phyloP scores from a whole-genome alignment of 1,140 invertebrate genomes.

The Hylyphantes graminicola region DNA sequence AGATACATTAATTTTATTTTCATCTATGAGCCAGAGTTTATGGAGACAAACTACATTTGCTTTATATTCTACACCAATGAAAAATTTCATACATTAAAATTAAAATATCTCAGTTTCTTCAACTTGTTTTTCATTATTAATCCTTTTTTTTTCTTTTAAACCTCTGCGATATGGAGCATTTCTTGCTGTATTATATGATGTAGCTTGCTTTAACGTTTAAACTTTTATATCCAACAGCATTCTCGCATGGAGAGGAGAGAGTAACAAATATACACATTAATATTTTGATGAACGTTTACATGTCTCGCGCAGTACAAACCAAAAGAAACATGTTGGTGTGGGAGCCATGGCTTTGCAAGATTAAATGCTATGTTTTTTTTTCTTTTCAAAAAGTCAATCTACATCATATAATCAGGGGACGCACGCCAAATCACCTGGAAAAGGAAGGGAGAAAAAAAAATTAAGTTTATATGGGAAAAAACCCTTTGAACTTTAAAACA shows the following conservation, averaged over 20 bases:
- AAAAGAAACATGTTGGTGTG: slow-evolving; percentile 52
- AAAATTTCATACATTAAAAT: slow-evolving; percentile 61
- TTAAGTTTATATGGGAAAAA: background rate
- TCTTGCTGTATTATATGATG: slow-evolving; percentile 53
- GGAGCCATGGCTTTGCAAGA: slow-evolving; percentile 38
- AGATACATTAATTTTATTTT: slow-evolving; percentile 60
- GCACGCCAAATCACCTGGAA: slow-evolving; percentile 41
- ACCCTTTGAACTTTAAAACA: no score
- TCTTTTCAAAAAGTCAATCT: slow-evolving; percentile 56
- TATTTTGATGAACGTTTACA: slow-evolving; percentile 47
- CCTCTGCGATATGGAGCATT: slow-evolving; percentile 49
- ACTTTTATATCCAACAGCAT: background rate
- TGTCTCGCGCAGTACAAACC: slow-evolving; percentile 45
- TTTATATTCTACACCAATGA: slow-evolving; percentile 55
- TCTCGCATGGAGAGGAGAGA: slow-evolving; percentile 41
- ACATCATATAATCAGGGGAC: slow-evolving; percentile 54
- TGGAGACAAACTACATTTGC: slow-evolving; percentile 53
- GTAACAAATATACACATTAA: slow-evolving; percentile 59
- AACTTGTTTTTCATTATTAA: slow-evolving; percentile 7
- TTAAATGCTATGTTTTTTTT: slow-evolving; percentile 40
- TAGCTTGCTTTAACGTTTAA: slow-evolving; percentile 44
- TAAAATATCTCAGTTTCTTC: slow-evolving; percentile 53
- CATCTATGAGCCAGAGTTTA: slow-evolving; percentile 45
- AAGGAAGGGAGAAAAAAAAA: background rate
- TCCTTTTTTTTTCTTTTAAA: slow-evolving; percentile 22